phyloP scores from a whole-genome alignment of 1,140 invertebrate genomes.

The Drosophila arizonae region DNA sequence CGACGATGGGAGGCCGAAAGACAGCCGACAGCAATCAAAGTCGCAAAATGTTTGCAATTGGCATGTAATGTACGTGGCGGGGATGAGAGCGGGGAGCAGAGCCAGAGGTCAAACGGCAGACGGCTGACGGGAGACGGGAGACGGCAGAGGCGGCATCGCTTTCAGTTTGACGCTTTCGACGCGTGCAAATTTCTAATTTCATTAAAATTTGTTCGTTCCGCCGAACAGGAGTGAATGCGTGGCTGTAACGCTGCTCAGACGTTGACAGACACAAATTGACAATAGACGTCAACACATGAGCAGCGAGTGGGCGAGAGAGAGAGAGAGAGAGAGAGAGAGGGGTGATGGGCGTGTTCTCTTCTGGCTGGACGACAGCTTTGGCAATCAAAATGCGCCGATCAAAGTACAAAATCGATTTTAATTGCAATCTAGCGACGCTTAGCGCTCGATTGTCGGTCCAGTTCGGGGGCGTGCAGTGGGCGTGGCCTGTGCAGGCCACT shows the following conservation, averaged over 20 bases:
- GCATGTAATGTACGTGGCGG: conserved; percentile 46
- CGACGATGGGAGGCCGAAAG: conserved; percentile 16
- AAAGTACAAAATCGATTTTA: conserved; percentile 78
- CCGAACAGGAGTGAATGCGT: conserved; percentile 1
- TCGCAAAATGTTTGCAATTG: conserved; percentile 66
- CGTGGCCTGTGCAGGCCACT: background rate
- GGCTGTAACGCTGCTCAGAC: conserved; percentile 46
- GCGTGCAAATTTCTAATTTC: conserved; percentile 76
- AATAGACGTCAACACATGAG: conserved; percentile 67
- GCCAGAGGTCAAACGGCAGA: background rate
- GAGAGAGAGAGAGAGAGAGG: background rate
- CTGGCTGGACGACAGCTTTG: conserved; percentile 47
- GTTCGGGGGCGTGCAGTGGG: conserved; percentile 5
- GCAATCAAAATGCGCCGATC: conserved; percentile 71
- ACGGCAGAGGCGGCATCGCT: conserved; percentile 17
- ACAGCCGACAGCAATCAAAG: conserved; percentile 55
- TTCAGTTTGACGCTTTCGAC: conserved; percentile 46
- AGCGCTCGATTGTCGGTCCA: conserved; percentile 54
- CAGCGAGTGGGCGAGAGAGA: background rate
- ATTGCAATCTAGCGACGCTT: conserved; percentile 68
- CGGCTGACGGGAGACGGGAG: background rate
- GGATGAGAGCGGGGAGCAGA: background rate
- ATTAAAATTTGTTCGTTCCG: conserved; percentile 65
- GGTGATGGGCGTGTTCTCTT: conserved; percentile 10
- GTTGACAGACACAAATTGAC: conserved; percentile 77